Percentiles rank a stretch among this genome's conserved stretches.
phyloP scores from a whole-genome alignment of 2,113 vertebrate species.

The Pampusana beccarii region DNA sequence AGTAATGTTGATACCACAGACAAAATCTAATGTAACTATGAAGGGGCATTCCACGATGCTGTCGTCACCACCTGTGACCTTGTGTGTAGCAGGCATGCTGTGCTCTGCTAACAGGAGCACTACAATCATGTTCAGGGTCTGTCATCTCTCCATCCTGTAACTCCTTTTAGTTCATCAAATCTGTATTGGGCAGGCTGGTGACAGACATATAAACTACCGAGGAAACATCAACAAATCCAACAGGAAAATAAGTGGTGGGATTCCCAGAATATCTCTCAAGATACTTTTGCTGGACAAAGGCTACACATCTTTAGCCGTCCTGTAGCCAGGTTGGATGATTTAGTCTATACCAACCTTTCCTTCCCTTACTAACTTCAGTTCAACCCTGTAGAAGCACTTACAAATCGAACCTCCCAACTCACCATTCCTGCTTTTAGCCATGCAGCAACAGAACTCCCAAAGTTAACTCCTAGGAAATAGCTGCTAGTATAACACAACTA shows the following conservation, averaged over 20 bases:
- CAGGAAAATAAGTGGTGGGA: not conserved
- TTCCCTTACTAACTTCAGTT: not conserved
- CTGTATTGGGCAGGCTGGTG: not conserved
- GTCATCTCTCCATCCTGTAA: not conserved
- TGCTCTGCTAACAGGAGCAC: not conserved
- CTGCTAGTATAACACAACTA: not conserved
- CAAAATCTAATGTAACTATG: not conserved
- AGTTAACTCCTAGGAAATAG: not conserved
- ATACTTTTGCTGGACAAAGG: not conserved
- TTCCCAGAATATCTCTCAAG: not conserved
- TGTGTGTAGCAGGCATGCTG: not conserved
- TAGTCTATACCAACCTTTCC: not conserved
- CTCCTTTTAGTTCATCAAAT: not conserved
- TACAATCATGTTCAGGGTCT: not conserved
- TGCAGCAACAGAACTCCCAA: not conserved
- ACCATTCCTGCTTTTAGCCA: not conserved
- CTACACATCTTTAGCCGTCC: not conserved
- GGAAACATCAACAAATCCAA: not conserved
- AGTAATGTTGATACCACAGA: not conserved
- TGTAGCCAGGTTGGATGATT: not conserved
- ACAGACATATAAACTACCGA: not conserved
- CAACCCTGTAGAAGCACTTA: not conserved
- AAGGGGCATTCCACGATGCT: not conserved
- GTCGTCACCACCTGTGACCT: not conserved
- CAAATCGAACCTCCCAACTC: not conserved